Evolutionary conservation across 2,797 vertebrate genomes (phyloP).

Genomic region (Lagodon rhomboides): DNA sequence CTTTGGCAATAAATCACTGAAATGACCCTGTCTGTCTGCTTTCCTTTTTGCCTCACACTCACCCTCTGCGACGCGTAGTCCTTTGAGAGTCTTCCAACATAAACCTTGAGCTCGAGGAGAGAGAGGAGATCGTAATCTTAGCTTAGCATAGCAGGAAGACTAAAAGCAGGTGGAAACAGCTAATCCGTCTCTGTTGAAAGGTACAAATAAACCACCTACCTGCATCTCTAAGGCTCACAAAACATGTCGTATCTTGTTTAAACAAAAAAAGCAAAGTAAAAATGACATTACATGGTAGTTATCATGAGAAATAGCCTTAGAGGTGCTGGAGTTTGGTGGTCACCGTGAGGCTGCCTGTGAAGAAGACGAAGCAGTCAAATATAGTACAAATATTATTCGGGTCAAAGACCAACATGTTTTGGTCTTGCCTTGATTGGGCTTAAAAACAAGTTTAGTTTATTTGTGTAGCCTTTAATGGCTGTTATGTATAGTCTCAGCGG

Average conservation of each 20-base stretch:
- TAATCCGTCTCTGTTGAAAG: not conserved
- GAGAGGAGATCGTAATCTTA: not conserved
- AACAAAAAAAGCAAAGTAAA: too few relatives aligned
- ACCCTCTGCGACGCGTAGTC: not conserved
- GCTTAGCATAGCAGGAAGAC: not conserved
- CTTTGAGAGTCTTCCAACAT: not conserved
- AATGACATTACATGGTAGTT: too few relatives aligned
- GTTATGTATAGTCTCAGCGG: slow-evolving; percentile 23
- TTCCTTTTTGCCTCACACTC: too few relatives aligned
- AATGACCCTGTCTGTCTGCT: too few relatives aligned
- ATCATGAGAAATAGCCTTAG: too few relatives aligned
- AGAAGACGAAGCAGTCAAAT: slow-evolving; percentile 1
- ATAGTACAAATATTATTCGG: not conserved
- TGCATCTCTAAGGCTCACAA: not conserved
- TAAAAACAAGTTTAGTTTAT: slow-evolving; percentile 52
- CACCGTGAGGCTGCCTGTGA: not conserved
- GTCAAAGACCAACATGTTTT: not conserved
- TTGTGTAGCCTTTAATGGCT: slow-evolving; percentile 42
- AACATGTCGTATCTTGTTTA: too few relatives aligned
- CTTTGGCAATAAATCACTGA: too few relatives aligned
- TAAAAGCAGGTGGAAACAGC: not conserved
- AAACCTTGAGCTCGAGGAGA: too few relatives aligned
- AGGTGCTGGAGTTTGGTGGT: not conserved
- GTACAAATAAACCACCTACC: not conserved
- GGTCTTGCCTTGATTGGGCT: slow-evolving; percentile 4